Conservation (phyloP, 2,797 vertebrate genomes). For the Argyrosomus regius region DNA sequence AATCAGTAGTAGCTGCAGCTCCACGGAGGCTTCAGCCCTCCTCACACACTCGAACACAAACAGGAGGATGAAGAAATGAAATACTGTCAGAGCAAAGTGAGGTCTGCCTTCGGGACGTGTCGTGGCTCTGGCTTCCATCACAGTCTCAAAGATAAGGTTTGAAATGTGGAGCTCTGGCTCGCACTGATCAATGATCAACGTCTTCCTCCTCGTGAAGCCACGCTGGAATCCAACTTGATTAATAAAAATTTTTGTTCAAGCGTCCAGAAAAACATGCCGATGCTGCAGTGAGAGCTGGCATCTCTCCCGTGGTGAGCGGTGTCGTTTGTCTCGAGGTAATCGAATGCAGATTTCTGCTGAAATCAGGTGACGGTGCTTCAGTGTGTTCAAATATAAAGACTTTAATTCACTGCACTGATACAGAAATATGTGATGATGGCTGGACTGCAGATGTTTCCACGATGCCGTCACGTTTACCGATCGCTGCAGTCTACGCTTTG, state of each 20-base stretch:
- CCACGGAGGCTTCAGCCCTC: slow-evolving; percentile 6
- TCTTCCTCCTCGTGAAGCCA: slow-evolving; percentile 6
- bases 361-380: background rate
- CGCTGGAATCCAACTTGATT: slow-evolving; percentile 2
- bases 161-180: slow-evolving; percentile 25
- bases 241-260: background rate
- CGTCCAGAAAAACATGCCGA: background rate
- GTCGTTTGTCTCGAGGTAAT: background rate
- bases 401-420: background rate
- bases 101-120: background rate
- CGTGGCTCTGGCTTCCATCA: slow-evolving; percentile 26
- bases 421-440: slow-evolving; percentile 20
- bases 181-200: slow-evolving; percentile 14
- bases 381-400: background rate
- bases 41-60: slow-evolving; percentile 12
- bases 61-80: slow-evolving; percentile 7
- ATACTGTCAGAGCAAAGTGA: background rate
- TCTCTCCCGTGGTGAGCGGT: too few species aligned
- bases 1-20: background rate
- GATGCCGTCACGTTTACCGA: slow-evolving; percentile 20
- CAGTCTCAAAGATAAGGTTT: slow-evolving; percentile 6
- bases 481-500: background rate
- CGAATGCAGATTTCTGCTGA: background rate
- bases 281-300: background rate
- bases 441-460: slow-evolving; percentile 28